phyloP scores from a whole-genome alignment of 1,140 invertebrate genomes.

The Olivierus martensii region DNA sequence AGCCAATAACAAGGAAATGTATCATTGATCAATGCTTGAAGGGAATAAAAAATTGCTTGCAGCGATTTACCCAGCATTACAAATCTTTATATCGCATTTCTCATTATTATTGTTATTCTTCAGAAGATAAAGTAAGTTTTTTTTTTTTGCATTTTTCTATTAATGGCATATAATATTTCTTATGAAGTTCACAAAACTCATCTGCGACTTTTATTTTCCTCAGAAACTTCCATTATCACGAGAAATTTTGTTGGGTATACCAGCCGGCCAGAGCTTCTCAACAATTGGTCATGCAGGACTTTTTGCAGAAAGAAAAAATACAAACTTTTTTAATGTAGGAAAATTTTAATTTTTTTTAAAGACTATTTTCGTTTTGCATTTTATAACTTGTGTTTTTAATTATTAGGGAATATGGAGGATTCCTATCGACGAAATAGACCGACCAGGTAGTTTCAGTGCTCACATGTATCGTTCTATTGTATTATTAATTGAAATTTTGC shows the following conservation, averaged over 20 bases:
- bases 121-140: conserved; percentile 29
- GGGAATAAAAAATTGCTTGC: conserved; percentile 67
- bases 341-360: not conserved
- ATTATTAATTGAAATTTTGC: conserved; percentile 63
- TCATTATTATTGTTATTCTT: conserved; percentile 64
- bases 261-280: too few species aligned
- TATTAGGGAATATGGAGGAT: conserved; percentile 77
- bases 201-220: too few species aligned
- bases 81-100: conserved; percentile 79
- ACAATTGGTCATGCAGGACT: conserved; percentile 38
- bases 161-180: conserved; percentile 25
- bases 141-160: conserved; percentile 6
- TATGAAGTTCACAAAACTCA: too few species aligned
- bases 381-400: too few species aligned
- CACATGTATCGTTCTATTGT: conserved; percentile 75
- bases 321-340: conserved; percentile 78
- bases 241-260: conserved; percentile 44
- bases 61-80: conserved; percentile 77
- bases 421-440: conserved; percentile 73
- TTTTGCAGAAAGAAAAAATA: conserved; percentile 65
- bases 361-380: too few species aligned
- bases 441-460: conserved; percentile 76
- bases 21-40: too few species aligned
- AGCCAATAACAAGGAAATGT: too few species aligned
- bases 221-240: conserved; percentile 50